Evolutionary conservation across 2,888 invertebrate genomes (phyloP).

Genomic region (Julus scanicus): DNA sequence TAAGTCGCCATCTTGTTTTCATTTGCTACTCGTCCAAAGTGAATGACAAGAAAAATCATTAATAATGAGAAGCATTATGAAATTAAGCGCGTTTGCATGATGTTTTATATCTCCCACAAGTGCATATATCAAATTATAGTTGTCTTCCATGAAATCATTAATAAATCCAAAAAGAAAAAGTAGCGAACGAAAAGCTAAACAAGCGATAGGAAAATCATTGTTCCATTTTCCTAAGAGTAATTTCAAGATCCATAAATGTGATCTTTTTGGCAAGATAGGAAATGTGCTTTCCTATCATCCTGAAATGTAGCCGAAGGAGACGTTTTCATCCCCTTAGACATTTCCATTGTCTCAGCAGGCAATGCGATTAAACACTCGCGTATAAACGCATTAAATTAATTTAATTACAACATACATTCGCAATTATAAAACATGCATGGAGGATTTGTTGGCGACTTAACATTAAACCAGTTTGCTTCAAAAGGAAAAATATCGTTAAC

Average conservation of each 20-base stretch:
- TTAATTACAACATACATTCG: conserved; percentile 8
- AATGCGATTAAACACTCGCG: conserved; percentile 27
- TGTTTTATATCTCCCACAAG: conserved; percentile 22
- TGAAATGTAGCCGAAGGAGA: neutral
- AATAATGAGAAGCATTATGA: neutral
- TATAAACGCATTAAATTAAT: conserved; percentile 34
- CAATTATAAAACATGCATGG: neutral
- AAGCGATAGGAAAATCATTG: conserved; percentile 15
- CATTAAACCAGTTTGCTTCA: neutral
- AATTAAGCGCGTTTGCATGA: neutral
- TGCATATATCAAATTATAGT: conserved; percentile 23
- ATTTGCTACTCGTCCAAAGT: neutral
- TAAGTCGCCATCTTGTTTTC: neutral
- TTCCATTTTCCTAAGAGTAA: neutral
- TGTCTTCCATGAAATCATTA: neutral
- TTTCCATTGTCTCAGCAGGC: conserved; percentile 41
- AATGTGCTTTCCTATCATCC: neutral
- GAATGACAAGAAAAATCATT: conserved; percentile 24
- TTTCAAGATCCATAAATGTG: neutral
- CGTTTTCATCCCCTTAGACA: neutral
- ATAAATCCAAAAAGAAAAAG: neutral
- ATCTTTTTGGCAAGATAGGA: neutral
- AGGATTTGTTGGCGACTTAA: conserved; percentile 39
- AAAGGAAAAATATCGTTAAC: neutral
- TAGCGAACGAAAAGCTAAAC: neutral